Evolutionary conservation across 2,113 vertebrate genomes (phyloP).

Genomic region (Corythoichthys haematopterus): DNA sequence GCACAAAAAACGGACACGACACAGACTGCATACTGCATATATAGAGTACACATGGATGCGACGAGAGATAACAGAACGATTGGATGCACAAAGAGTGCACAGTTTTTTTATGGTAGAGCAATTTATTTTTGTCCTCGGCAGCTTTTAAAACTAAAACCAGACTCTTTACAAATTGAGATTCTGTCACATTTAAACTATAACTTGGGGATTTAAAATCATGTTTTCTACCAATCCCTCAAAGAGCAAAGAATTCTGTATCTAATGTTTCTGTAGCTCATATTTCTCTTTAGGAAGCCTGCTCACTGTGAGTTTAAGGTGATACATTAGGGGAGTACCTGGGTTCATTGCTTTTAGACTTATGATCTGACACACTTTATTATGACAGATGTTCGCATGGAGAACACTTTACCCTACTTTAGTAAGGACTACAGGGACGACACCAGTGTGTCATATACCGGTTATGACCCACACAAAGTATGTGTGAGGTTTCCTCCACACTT

Average conservation of each 20-base stretch:
- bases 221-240: not conserved
- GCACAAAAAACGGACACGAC: not conserved
- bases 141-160: not conserved
- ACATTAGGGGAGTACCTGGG: not conserved
- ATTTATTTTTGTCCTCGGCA: not conserved
- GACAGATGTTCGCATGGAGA: conserved; percentile 30
- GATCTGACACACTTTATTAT: conserved; percentile 15
- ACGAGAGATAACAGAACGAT: no score
- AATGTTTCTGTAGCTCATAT: not conserved
- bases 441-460: conserved; percentile 29
- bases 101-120: not conserved
- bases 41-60: no score
- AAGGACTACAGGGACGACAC: conserved; percentile 20
- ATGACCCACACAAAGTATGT: conserved; percentile 2
- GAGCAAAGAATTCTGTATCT: not conserved
- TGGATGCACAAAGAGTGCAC: no score
- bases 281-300: not conserved
- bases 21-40: no score
- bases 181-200: not conserved
- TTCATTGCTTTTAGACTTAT: conserved; percentile 4
- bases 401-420: conserved; percentile 21
- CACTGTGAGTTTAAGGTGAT: not conserved
- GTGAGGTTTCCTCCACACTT: conserved; percentile 8
- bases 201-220: not conserved
- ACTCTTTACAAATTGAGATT: not conserved